Percentiles rank a stretch among this genome's conserved stretches.
phyloP scores from a whole-genome alignment of 2,797 vertebrate species.

The Propithecus deckenii region DNA sequence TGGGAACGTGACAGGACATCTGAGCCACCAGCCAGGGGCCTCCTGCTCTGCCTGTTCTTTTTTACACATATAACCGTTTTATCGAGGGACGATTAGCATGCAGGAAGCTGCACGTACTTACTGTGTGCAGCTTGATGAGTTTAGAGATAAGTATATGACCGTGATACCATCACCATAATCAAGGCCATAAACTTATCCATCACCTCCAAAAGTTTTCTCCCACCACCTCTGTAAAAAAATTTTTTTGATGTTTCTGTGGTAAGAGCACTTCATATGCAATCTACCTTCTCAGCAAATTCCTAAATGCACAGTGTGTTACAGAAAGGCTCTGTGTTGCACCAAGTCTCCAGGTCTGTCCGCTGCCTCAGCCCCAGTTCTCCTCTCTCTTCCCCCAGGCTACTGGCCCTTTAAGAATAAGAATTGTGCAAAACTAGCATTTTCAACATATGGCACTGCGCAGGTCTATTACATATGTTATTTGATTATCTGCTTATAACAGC shows the following conservation, averaged over 20 bases:
- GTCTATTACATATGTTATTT: accelerated
- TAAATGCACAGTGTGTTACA: accelerated
- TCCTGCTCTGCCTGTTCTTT: not conserved
- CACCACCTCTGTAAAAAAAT: not conserved
- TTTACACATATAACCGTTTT: not conserved
- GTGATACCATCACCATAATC: not conserved
- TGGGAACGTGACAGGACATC: not conserved
- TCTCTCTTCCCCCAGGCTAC: not conserved
- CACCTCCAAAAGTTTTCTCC: not conserved
- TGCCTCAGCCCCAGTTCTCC: not conserved
- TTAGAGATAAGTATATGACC: not conserved
- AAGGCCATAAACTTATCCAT: not conserved
- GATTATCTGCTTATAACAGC: not conserved
- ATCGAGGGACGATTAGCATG: not conserved
- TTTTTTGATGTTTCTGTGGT: not conserved
- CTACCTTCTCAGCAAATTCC: not conserved
- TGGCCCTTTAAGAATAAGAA: not conserved
- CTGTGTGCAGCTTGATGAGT: not conserved
- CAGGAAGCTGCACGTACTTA: not conserved
- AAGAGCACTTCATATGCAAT: not conserved
- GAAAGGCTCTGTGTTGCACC: accelerated
- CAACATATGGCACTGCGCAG: not conserved
- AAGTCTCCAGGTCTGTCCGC: accelerated
- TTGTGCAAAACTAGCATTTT: not conserved
- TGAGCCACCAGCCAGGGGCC: not conserved